These are phyloP conservation scores for Nerophis ophidion DNA, from an alignment of 2,113 vertebrate species.

Conservation along the genomic window DNA sequence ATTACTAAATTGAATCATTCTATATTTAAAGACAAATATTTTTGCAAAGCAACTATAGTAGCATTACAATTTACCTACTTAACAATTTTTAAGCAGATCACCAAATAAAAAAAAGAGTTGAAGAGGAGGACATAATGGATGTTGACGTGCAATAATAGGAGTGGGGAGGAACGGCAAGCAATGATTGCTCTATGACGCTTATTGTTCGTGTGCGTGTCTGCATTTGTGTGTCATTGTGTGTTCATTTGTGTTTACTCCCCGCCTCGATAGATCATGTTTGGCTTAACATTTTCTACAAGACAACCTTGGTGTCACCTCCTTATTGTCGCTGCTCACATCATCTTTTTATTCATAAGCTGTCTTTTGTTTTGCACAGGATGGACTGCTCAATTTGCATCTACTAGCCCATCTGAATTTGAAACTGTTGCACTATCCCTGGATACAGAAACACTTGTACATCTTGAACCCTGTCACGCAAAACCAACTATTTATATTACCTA, in stretches of 20 bases:
- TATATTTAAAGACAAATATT: too few species aligned
- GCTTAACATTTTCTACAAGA: constrained; percentile 21
- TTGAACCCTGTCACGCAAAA: too few species aligned
- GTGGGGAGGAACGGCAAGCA: not conserved
- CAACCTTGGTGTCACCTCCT: constrained; percentile 39
- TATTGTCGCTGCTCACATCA: constrained; percentile 25
- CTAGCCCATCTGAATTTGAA: constrained; percentile 2
- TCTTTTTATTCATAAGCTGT: constrained; percentile 42
- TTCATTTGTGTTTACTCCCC: constrained; percentile 11
- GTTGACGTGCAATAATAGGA: constrained; percentile 20
- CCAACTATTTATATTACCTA: too few species aligned
- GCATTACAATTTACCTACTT: too few species aligned
- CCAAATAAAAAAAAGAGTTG: constrained; percentile 10
- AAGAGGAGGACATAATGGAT: constrained; percentile 12
- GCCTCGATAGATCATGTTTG: constrained; percentile 33
- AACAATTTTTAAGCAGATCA: not conserved
- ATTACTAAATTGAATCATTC: too few species aligned
- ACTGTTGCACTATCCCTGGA: not conserved
- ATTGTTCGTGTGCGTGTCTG: not conserved
- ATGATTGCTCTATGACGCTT: constrained; percentile 7
- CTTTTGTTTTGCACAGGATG: constrained; percentile 16
- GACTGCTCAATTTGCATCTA: constrained; percentile 19
- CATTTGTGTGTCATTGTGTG: not conserved
- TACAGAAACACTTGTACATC: not conserved
- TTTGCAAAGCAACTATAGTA: too few species aligned